Conservation (phyloP, 1,140 invertebrate genomes). For the Rhizoglyphus robini region DNA sequence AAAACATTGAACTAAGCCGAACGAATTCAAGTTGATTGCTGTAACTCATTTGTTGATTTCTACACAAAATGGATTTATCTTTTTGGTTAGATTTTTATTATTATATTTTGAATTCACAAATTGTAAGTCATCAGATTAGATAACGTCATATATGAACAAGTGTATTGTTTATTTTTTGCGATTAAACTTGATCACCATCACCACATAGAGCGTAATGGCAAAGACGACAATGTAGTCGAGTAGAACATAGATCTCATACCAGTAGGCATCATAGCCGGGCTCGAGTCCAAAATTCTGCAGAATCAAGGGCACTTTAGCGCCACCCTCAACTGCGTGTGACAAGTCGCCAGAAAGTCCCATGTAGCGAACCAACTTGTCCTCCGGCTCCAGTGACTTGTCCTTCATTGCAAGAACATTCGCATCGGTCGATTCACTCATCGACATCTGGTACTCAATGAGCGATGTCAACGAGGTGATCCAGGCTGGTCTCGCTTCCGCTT, state of each 20-base stretch:
- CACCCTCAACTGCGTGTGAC: background rate
- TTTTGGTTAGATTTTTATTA: too few relatives aligned
- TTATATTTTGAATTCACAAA: too few relatives aligned
- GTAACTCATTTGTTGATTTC: too few relatives aligned
- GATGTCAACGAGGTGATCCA: constrained; percentile 8
- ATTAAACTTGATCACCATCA: background rate
- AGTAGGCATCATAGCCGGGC: background rate
- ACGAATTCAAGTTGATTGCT: too few relatives aligned
- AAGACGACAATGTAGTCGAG: background rate
- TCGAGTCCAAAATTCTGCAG: background rate
- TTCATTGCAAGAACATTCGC: background rate
- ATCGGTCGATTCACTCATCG: background rate
- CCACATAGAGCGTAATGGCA: background rate
- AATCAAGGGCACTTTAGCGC: too few relatives aligned
- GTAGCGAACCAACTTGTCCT: constrained; percentile 3
- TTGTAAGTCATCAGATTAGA: too few relatives aligned
- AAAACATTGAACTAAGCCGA: too few relatives aligned
- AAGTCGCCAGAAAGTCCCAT: background rate
- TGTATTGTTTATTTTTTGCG: background rate
- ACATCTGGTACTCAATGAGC: background rate
- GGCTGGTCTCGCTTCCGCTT: background rate
- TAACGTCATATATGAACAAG: background rate
- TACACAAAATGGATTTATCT: too few relatives aligned
- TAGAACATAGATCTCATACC: background rate
- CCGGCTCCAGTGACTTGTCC: background rate